Percentiles rank a stretch among this genome's conserved stretches.
These are phyloP conservation scores for Brachionus manjavacas DNA, from an alignment of 1,140 invertebrate species.

Conservation along the genomic window DNA sequence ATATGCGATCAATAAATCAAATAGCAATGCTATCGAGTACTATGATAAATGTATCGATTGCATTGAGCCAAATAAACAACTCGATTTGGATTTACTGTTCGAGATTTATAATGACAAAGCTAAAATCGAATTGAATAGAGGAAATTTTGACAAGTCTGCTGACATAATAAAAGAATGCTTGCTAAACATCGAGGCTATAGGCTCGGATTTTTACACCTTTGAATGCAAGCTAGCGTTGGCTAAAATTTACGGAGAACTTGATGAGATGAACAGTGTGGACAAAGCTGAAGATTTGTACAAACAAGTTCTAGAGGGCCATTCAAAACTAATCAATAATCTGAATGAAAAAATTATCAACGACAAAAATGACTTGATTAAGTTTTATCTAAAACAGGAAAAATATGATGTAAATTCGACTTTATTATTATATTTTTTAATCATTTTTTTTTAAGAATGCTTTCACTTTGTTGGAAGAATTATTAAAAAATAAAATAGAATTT, in stretches of 20 bases:
- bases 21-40: not conserved
- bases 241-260: not conserved
- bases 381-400: slow-evolving; percentile 15
- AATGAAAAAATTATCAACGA: not conserved
- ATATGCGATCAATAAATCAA: not conserved
- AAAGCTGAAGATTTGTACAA: slow-evolving; percentile 8
- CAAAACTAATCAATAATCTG: not conserved
- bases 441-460: not conserved
- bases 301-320: not conserved
- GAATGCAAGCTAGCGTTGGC: not conserved
- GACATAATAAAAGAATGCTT: not conserved
- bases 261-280: not conserved
- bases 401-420: not conserved
- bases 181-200: not conserved
- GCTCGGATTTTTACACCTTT: not conserved
- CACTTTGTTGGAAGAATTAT: not conserved
- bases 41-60: slow-evolving; percentile 20
- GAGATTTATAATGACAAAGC: not conserved
- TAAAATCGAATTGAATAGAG: not conserved
- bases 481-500: not conserved
- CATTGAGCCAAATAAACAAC: not conserved
- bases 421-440: not conserved
- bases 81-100: not conserved
- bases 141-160: slow-evolving; percentile 2
- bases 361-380: not conserved